Evolutionary conservation across 2,797 vertebrate species (phyloP), one percentile per base, ranked within the genome.

Genomic region (Coranthus polyacanthus): DNA sequence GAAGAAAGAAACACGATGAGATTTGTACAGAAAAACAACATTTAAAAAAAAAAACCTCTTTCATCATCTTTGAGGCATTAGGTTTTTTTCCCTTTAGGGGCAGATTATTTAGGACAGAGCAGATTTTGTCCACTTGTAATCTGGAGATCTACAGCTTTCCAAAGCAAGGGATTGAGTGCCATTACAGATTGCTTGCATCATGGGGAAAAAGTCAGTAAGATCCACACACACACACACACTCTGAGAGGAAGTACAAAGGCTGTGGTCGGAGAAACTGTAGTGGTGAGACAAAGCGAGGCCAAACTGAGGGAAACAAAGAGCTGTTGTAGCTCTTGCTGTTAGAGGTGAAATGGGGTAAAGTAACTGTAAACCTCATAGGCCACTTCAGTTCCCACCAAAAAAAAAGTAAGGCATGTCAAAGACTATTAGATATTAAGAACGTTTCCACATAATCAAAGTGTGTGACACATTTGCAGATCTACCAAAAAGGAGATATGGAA

Each of bases 271-370:
- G 71, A 55, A 63, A 75, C 36, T 53, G 66, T 52, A 49, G 73
- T 55, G 51, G 63, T 53, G 59, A 67, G 73, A 79, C 77, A 62
- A 76, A 79, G 68, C 63, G 67, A 72, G 62, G 75, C 81, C 72
- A 72, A 72, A 69, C 29, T 26, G 13, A 29, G 57, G 24, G 61
- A 62, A 64, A 79, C 69, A 78, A 76, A 58, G 59, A 69, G 61
- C 74, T 66, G 70, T 53, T 82, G 66, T 68, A 66, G 54, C 36
- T 47, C 44, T 41, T 21, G 12, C 22, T 57, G 50, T 62, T 50
- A 37, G 53, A 76, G 63, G 58, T 75, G 50, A 75, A 84, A 41
- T 13, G 0, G 51, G 68, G 68, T 73, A 12, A 73, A 67, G 49
- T 9, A 53, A 62, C 29, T 57, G 32, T 49, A 26, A 62, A 55